Evolutionary conservation across 1,140 invertebrate genomes (phyloP).

Genomic region (Diabrotica undecimpunctata): DNA sequence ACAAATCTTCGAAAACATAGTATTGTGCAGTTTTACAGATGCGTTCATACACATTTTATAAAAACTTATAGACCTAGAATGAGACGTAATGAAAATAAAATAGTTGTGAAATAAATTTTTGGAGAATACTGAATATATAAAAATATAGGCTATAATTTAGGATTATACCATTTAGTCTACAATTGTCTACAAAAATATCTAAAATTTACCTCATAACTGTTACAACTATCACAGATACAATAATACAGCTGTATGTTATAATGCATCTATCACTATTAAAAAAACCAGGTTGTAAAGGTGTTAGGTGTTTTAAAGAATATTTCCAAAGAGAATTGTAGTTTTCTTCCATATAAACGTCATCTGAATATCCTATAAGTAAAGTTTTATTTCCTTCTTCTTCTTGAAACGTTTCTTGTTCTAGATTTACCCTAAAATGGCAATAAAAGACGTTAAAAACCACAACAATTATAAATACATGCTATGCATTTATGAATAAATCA

Average conservation of each 20-base stretch:
- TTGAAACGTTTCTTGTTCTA: conserved; percentile 25
- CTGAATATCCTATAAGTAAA: conserved; percentile 42
- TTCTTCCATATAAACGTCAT: conserved; percentile 22
- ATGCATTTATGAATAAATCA: too few relatives aligned
- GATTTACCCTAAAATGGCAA: conserved; percentile 32
- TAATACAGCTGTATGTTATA: conserved; percentile 50
- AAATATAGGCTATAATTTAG: too few relatives aligned
- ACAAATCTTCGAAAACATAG: conserved; percentile 77
- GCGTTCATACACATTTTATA: conserved; percentile 72
- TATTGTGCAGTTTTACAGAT: conserved; percentile 63
- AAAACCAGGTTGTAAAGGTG: conserved; percentile 28
- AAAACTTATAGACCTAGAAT: conserved; percentile 60
- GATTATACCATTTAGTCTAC: too few relatives aligned
- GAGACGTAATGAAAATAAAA: too few relatives aligned
- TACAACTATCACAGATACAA: conserved; percentile 51
- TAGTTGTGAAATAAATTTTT: too few relatives aligned
- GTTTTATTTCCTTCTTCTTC: conserved; percentile 22
- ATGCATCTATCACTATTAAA: conserved; percentile 37
- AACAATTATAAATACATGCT: too few relatives aligned
- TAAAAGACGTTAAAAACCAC: not conserved
- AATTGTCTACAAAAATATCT: too few relatives aligned
- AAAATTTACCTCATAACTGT: conserved; percentile 53
- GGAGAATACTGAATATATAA: too few relatives aligned
- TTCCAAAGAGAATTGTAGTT: conserved; percentile 19
- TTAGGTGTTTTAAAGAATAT: conserved; percentile 1